Percentiles rank a stretch among this genome's conserved stretches.
phyloP scores from a whole-genome alignment of 2,113 vertebrate genomes.

The Zapornia atra region DNA sequence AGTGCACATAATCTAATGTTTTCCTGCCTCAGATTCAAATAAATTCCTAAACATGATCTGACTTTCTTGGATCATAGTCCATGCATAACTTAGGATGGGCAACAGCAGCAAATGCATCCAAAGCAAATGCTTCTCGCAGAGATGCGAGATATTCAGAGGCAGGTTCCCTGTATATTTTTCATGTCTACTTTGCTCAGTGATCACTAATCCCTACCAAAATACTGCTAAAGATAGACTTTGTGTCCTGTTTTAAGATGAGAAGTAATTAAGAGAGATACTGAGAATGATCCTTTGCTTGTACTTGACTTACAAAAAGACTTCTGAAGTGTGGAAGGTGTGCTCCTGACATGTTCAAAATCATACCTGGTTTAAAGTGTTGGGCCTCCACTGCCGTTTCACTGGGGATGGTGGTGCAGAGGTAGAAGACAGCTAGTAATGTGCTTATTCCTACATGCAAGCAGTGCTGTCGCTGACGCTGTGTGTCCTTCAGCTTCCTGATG shows the following conservation, averaged over 20 bases:
- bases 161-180: background rate
- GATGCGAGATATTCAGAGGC: background rate
- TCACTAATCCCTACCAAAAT: background rate
- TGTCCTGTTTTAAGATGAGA: background rate
- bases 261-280: background rate
- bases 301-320: background rate
- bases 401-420: background rate
- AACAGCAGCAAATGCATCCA: background rate
- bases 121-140: background rate
- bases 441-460: accelerated
- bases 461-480: accelerated
- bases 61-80: background rate
- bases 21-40: background rate
- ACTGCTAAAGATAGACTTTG: background rate
- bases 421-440: background rate
- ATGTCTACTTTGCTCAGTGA: background rate
- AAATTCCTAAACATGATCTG: background rate
- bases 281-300: background rate
- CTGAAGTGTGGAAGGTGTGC: background rate
- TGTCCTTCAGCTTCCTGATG: background rate
- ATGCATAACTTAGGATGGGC: background rate
- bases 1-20: background rate
- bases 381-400: background rate
- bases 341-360: background rate
- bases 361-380: background rate